A percentile compares a stretch with the other conserved stretches of the same genome.
Conservation (phyloP, 2,888 invertebrate genomes). For the Anodontia alba region DNA sequence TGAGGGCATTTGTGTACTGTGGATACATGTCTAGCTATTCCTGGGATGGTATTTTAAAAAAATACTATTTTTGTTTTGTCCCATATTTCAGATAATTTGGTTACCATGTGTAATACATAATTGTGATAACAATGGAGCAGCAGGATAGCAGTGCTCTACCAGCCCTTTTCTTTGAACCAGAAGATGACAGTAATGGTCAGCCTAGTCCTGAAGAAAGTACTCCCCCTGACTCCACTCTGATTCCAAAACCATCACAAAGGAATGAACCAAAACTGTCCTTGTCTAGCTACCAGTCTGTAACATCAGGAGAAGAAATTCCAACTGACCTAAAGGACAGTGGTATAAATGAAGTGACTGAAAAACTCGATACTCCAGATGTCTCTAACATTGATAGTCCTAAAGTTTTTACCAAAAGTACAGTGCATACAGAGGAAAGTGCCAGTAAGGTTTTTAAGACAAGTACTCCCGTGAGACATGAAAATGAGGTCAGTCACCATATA, state of each 20-base stretch:
- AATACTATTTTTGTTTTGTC: no score
- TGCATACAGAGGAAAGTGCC: no score
- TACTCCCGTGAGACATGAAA: conserved; percentile 38
- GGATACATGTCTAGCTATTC: no score
- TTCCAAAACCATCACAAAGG: background rate
- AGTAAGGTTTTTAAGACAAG: conserved; percentile 29
- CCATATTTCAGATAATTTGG: no score
- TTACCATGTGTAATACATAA: background rate
- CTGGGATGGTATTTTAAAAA: no score
- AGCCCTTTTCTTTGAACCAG: conserved; percentile 36
- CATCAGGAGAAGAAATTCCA: conserved; percentile 41
- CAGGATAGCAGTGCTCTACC: conserved; percentile 29
- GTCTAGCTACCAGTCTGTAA: conserved; percentile 47
- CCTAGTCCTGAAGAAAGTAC: background rate
- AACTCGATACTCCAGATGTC: background rate
- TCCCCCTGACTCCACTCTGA: background rate
- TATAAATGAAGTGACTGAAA: background rate
- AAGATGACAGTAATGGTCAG: conserved; percentile 16
- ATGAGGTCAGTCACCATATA: background rate
- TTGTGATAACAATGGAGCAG: conserved; percentile 19
- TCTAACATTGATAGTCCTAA: conserved; percentile 3
- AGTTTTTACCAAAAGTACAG: background rate
- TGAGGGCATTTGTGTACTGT: no score
- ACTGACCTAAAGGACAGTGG: conserved; percentile 6
- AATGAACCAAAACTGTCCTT: conserved; percentile 47